phyloP scores from a whole-genome alignment of 30 jellyfish, hydroid and myxozoan species.

The Pseudorhiza aurosa region DNA sequence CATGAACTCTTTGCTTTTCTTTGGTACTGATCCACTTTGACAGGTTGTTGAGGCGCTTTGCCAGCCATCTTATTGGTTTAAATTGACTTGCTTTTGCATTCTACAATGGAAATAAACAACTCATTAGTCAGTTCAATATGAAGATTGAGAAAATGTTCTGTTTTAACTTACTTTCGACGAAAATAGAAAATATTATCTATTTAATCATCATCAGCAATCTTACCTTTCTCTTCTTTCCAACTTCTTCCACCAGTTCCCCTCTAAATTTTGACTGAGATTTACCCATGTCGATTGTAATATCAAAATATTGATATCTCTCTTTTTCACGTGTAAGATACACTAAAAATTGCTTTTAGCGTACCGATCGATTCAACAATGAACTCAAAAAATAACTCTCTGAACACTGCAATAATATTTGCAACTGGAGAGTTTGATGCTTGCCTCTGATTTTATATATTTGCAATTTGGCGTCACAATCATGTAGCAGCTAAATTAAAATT shows the following conservation, averaged over 20 bases:
- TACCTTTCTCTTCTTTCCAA: background rate
- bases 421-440: background rate
- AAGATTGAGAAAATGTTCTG: background rate
- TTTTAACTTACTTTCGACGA: background rate
- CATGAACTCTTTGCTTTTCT: no score
- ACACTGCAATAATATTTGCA: background rate
- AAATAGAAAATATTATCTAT: background rate
- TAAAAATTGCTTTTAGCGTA: no score
- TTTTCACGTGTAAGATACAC: background rate
- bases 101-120: background rate
- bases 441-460: background rate
- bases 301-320: background rate
- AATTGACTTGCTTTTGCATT: background rate
- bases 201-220: background rate
- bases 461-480: constrained; percentile 1
- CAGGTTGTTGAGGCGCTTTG: background rate
- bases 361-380: background rate
- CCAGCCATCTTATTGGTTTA: background rate
- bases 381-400: background rate
- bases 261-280: background rate
- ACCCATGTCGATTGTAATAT: background rate
- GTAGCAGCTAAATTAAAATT: no score
- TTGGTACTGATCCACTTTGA: background rate
- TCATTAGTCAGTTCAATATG: background rate
- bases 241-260: background rate